These are phyloP conservation scores for Mylabris phalerata DNA, from an alignment of 1,140 invertebrate species.

Conservation along the genomic window DNA sequence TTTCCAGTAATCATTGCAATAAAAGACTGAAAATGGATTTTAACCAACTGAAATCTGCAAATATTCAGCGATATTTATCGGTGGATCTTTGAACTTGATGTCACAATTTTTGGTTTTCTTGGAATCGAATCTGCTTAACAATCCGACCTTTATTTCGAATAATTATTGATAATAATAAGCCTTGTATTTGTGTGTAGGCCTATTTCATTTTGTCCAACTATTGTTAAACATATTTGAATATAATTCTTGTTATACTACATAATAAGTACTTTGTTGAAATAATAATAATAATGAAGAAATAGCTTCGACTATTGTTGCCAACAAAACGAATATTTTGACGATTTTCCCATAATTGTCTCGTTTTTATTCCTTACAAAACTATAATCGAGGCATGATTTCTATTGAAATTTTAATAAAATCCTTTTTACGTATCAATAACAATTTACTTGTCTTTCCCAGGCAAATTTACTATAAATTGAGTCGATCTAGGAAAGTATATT, in stretches of 20 bases:
- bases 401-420: too few relatives aligned
- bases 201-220: conserved; percentile 11
- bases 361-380: not conserved
- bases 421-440: not conserved
- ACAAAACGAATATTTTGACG: too few relatives aligned
- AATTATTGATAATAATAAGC: conserved; percentile 16
- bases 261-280: not conserved
- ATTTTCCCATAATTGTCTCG: not conserved
- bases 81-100: too few relatives aligned
- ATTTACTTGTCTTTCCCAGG: not conserved
- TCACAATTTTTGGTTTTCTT: too few relatives aligned
- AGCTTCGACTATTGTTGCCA: conserved; percentile 18
- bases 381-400: too few relatives aligned
- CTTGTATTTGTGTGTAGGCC: conserved; percentile 25
- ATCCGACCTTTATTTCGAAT: not conserved
- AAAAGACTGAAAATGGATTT: too few relatives aligned
- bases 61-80: too few relatives aligned
- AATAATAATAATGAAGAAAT: not conserved
- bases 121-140: too few relatives aligned
- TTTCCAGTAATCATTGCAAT: too few relatives aligned
- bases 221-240: conserved; percentile 5
- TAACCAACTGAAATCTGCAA: too few relatives aligned
- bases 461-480: conserved; percentile 5
- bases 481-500: conserved; percentile 4
- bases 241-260: conserved; percentile 10